Evolutionary conservation across 30 jellyfish, hydroid and myxozoan species (phyloP).

Genomic region (Turritopsis rubra): DNA sequence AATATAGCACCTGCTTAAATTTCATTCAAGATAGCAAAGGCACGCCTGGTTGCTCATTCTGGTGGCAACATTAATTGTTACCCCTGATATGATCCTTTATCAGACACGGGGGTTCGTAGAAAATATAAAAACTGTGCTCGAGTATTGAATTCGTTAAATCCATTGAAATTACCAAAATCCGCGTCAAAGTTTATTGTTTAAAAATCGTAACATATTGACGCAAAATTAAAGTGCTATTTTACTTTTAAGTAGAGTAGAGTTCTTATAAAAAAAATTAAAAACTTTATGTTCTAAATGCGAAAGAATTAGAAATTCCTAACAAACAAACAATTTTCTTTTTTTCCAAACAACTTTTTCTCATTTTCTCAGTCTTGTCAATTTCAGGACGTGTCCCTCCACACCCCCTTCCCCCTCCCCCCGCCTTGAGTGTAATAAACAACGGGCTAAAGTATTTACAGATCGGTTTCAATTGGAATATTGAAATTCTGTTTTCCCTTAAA

Average conservation of each 20-base stretch:
- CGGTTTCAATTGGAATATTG: not conserved
- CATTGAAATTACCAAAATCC: not conserved
- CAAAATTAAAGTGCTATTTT: not conserved
- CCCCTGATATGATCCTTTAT: slow-evolving; percentile 1
- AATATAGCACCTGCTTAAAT: slow-evolving; percentile 16
- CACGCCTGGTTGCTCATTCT: slow-evolving; percentile 26
- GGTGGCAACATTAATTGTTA: slow-evolving; percentile 20
- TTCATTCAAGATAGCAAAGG: slow-evolving; percentile 1
- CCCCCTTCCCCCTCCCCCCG: not conserved
- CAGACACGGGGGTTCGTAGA: slow-evolving; percentile 1
- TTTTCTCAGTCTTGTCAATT: not conserved
- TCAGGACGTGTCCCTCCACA: no score
- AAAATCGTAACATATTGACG: not conserved
- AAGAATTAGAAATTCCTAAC: not conserved
- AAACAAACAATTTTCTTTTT: not conserved
- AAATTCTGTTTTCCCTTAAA: not conserved
- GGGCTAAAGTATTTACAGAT: not conserved
- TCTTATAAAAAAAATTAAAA: not conserved
- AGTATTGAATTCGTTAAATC: not conserved
- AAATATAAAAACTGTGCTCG: not conserved
- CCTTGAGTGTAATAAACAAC: not conserved
- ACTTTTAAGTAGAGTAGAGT: not conserved
- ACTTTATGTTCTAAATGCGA: not conserved
- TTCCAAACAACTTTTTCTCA: not conserved
- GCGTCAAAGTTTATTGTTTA: not conserved